phyloP scores from a whole-genome alignment of 1,140 invertebrate genomes.

The Drosophila parabipectinata region DNA sequence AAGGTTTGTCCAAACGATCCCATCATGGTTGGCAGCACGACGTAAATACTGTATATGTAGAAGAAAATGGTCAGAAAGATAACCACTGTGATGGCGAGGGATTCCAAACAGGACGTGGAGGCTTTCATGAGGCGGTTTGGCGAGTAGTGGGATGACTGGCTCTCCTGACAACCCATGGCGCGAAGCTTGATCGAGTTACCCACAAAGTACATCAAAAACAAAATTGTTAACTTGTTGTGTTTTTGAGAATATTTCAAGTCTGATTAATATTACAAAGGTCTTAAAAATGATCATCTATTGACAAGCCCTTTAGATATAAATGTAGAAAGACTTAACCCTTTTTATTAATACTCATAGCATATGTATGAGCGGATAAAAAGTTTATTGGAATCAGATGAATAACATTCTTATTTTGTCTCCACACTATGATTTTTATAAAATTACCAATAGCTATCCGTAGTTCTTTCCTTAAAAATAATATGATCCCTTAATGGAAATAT shows the following conservation, averaged over 20 bases:
- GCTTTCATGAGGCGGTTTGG: neutral
- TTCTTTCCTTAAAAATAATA: too few relatives aligned
- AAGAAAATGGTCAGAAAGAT: constrained; percentile 7
- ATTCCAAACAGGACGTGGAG: constrained; percentile 6
- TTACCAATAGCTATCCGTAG: too few relatives aligned
- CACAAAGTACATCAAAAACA: neutral
- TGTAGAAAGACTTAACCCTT: too few relatives aligned
- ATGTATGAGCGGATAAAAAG: too few relatives aligned
- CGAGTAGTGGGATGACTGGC: fast-evolving
- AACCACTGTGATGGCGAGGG: neutral
- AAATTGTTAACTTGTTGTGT: neutral
- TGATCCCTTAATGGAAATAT: too few relatives aligned
- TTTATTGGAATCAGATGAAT: too few relatives aligned
- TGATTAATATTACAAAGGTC: neutral
- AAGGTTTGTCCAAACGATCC: constrained; percentile 19
- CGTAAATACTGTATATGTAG: constrained; percentile 30
- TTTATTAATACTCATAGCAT: too few relatives aligned
- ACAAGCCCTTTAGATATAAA: too few relatives aligned
- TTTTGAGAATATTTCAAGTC: neutral
- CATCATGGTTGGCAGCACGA: constrained; percentile 35
- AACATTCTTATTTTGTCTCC: too few relatives aligned
- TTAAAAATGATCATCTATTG: neutral
- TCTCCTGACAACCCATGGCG: neutral
- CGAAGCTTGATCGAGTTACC: neutral
- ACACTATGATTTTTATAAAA: too few relatives aligned